Percentiles rank a stretch among this genome's conserved stretches.
These are phyloP conservation scores for Callithrix jacchus DNA, from an alignment of 2,113 vertebrate genomes.

Conservation along the genomic window DNA sequence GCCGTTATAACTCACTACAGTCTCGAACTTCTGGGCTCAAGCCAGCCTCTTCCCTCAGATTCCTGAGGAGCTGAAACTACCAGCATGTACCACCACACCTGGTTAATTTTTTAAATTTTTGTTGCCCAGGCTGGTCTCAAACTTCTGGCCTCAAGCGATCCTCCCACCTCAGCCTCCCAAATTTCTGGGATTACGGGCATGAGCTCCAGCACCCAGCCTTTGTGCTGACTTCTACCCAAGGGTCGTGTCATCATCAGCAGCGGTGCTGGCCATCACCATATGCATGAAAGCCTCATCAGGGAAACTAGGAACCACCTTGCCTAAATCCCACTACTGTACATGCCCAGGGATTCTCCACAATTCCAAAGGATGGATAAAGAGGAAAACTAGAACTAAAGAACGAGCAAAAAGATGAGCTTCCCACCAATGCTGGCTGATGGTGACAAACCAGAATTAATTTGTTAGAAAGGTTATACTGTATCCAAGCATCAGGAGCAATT, in stretches of 20 bases:
- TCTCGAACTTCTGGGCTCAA: no score
- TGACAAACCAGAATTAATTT: neutral
- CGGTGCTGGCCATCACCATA: neutral
- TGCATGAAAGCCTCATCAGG: neutral
- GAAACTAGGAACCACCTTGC: neutral
- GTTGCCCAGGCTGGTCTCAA: no score
- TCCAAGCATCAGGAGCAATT: neutral
- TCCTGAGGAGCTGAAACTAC: no score
- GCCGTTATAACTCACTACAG: no score
- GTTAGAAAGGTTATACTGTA: neutral
- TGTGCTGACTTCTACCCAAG: neutral
- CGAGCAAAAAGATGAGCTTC: no score
- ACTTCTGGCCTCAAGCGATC: no score
- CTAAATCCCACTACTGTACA: neutral
- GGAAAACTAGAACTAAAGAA: neutral
- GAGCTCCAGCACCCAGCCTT: no score
- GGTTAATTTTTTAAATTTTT: no score
- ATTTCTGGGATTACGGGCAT: no score
- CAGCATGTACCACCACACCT: no score
- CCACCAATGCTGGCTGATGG: neutral
- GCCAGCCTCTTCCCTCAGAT: no score
- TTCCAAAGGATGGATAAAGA: neutral
- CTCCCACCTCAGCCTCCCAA: no score
- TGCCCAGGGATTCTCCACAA: neutral
- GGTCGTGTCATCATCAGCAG: neutral